phyloP scores from a whole-genome alignment of 2,113 vertebrate species.

The Sylvilagus bachmani region DNA sequence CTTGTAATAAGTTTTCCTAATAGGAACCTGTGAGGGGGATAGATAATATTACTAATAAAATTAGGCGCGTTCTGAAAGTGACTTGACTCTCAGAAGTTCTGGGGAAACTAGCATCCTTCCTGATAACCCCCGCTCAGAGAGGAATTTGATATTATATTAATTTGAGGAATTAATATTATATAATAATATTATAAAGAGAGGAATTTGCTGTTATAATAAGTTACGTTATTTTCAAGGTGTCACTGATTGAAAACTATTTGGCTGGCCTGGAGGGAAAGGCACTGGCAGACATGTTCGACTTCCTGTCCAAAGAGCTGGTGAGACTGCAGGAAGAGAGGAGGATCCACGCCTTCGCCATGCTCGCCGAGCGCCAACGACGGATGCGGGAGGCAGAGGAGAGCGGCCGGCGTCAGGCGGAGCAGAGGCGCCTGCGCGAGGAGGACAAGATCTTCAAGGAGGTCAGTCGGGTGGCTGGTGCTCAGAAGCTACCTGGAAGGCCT shows the following conservation, averaged over 20 bases:
- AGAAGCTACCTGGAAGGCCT: neutral
- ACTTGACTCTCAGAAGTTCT: neutral
- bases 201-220: neutral
- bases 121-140: neutral
- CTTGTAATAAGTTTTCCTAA: neutral
- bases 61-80: neutral
- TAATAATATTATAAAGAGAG: no score
- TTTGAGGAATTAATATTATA: no score
- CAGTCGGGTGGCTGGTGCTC: neutral
- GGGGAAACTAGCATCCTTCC: neutral
- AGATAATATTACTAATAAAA: neutral
- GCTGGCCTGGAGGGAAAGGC: slow-evolving; percentile 88
- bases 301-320: slow-evolving; percentile 95
- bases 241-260: slow-evolving; percentile 86
- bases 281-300: slow-evolving; percentile 91
- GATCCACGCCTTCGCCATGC: slow-evolving; percentile 92
- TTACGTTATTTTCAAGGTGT: slow-evolving; percentile 82
- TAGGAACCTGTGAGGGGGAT: neutral
- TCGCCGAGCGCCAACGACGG: slow-evolving; percentile 94
- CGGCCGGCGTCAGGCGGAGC: slow-evolving; percentile 93
- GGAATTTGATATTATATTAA: neutral
- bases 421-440: slow-evolving; percentile 89
- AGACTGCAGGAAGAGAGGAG: slow-evolving; percentile 94
- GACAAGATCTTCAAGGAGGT: slow-evolving; percentile 96
- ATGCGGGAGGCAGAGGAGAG: slow-evolving; percentile 95